These are phyloP conservation scores for Penaeus indicus DNA, from an alignment of 1,140 invertebrate species.

Conservation along the genomic window DNA sequence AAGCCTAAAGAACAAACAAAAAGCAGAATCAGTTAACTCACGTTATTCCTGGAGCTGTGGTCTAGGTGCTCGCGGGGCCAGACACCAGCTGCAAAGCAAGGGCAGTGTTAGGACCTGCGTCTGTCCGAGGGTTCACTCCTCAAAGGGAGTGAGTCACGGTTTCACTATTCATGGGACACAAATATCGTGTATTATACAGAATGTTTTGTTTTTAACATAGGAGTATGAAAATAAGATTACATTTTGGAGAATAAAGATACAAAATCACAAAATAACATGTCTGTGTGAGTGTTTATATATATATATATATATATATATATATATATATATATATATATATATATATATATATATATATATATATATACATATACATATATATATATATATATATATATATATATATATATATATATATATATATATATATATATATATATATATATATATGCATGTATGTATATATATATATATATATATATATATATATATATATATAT, in stretches of 20 bases:
- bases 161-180: no score
- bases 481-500: background rate
- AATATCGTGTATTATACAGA: no score
- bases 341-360: constrained; percentile 30
- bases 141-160: no score
- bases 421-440: constrained; percentile 2
- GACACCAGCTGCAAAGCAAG: constrained; percentile 40
- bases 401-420: background rate
- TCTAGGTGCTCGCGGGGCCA: constrained; percentile 32
- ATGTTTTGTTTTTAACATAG: no score
- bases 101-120: no score
- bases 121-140: no score
- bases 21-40: constrained; percentile 4
- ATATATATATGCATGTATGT: constrained; percentile 16
- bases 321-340: constrained; percentile 17
- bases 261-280: no score
- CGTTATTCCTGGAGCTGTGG: constrained; percentile 36
- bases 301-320: background rate
- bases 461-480: constrained; percentile 10
- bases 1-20: no score
- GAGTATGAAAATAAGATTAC: no score
- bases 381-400: background rate
- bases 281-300: background rate
- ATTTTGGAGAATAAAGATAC: no score
- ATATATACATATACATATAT: background rate